Conservation (phyloP, 2,113 vertebrate species). For the Fregata magnificens region DNA sequence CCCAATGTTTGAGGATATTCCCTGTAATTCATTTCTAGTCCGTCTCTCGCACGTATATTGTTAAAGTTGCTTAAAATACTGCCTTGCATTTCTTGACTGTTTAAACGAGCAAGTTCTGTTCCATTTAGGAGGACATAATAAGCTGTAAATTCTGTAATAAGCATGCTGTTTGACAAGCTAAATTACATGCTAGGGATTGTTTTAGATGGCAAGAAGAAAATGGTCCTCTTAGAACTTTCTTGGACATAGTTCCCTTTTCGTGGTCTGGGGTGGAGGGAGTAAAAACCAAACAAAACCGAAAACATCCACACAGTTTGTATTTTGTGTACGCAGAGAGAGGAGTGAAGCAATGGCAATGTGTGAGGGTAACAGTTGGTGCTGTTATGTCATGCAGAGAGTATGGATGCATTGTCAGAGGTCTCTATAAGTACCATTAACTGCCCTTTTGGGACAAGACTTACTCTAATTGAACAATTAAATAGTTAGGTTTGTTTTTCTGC, state of each 20-base stretch:
- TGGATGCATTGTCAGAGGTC: neutral
- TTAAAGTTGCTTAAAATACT: neutral
- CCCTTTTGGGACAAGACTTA: neutral
- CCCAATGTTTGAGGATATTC: neutral
- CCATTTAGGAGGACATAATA: fast-evolving
- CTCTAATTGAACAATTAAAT: neutral
- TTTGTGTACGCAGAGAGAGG: neutral
- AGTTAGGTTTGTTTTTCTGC: neutral
- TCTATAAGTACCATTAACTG: neutral
- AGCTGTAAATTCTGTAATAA: neutral
- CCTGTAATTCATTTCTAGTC: neutral
- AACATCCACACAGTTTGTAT: neutral
- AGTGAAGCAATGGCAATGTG: neutral
- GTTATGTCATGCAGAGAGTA: neutral
- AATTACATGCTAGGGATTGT: neutral
- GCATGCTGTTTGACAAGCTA: neutral
- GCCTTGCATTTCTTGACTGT: neutral
- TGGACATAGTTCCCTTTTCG: neutral
- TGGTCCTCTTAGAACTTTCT: neutral
- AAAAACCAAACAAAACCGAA: neutral
- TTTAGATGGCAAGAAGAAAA: neutral
- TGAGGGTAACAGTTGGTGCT: neutral
- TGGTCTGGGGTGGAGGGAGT: neutral
- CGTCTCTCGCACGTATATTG: fast-evolving
- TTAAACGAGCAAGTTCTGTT: neutral